Evolutionary conservation across 2,797 vertebrate species (phyloP), one percentile per base, ranked within the genome.

Genomic region (Aldrovandia affinis): DNA sequence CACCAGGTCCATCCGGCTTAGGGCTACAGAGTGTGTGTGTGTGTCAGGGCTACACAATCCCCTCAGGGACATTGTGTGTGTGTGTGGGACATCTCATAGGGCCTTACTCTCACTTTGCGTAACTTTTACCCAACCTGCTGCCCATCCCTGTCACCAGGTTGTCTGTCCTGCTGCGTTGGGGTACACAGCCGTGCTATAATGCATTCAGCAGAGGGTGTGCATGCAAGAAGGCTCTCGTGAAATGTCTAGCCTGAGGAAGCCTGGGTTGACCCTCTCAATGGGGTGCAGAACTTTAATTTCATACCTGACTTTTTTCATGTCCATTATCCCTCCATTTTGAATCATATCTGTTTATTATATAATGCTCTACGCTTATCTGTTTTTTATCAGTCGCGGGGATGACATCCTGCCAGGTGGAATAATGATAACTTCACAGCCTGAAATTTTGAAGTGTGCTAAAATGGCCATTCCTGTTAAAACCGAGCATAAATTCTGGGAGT

Each of bases 31-130:
- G 15, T 57, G 2, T 80, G 18, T 55, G 15, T 81, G 30, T 82
- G 8, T 78, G 36, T 59, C 30, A 55, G 54, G 28, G 15, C n/a
- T n/a, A n/a, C n/a, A n/a, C n/a, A n/a, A n/a, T n/a, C n/a, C n/a
- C n/a, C n/a, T n/a, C n/a, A n/a, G n/a, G 47, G 47, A 50, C 47
- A 50, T 12, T 50, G 44, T 75, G 80, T 75, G 65, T 73, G 79
- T 44, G 42, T 84, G 83, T 84, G 68, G 54, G 80, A 44, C 77
- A 77, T 12, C 25, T 61, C 80, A 82, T 36, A 75, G 63, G 78
- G 3, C 70, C 36, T 28, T 73, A 81, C 25, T 25, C 42, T 25
- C 42, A 2, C 42, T 44, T 2, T 10, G 73, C 39, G 2, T 77
- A 25, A 47, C 25, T 15, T 5, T 44, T 44, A 77, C 73, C 39